phyloP scores from a whole-genome alignment of 1,140 invertebrate species.

The Nymphalis io region DNA sequence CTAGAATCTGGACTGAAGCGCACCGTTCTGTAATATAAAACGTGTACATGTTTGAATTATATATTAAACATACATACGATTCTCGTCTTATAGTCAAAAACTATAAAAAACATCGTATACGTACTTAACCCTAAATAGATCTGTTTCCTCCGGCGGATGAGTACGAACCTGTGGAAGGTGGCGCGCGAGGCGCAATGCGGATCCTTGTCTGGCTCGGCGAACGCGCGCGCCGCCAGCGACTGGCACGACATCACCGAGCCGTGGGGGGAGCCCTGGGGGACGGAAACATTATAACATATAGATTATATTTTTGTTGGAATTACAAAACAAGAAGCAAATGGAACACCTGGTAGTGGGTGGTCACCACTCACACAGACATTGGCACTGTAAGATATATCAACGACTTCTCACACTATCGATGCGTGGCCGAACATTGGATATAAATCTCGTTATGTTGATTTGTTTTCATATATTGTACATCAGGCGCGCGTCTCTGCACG shows the following conservation, averaged over 20 bases:
- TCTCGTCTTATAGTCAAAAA: too few species aligned
- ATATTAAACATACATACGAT: too few species aligned
- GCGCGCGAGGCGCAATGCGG: slow-evolving; percentile 53
- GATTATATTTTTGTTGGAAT: not conserved
- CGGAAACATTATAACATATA: not conserved
- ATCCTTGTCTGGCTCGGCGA: slow-evolving; percentile 70
- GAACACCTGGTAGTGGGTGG: too few species aligned
- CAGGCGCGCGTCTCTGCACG: too few species aligned
- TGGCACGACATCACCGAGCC: slow-evolving; percentile 80
- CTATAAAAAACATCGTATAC: not conserved
- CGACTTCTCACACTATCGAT: too few species aligned
- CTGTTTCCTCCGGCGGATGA: not conserved
- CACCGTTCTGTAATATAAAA: slow-evolving; percentile 66
- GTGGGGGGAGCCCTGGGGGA: slow-evolving; percentile 72
- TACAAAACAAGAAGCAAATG: too few species aligned
- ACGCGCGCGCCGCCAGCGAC: slow-evolving; percentile 74
- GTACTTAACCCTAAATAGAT: too few species aligned
- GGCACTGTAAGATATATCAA: too few species aligned
- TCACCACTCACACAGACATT: too few species aligned
- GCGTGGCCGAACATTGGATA: too few species aligned
- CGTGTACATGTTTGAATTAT: not conserved
- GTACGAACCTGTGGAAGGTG: slow-evolving; percentile 65
- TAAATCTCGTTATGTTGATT: too few species aligned
- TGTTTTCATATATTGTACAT: too few species aligned
- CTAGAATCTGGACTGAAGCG: slow-evolving; percentile 76